Evolutionary conservation across 1,140 invertebrate genomes (phyloP), one percentile per base, ranked within the genome.

Genomic region (Ruditapes philippinarum): DNA sequence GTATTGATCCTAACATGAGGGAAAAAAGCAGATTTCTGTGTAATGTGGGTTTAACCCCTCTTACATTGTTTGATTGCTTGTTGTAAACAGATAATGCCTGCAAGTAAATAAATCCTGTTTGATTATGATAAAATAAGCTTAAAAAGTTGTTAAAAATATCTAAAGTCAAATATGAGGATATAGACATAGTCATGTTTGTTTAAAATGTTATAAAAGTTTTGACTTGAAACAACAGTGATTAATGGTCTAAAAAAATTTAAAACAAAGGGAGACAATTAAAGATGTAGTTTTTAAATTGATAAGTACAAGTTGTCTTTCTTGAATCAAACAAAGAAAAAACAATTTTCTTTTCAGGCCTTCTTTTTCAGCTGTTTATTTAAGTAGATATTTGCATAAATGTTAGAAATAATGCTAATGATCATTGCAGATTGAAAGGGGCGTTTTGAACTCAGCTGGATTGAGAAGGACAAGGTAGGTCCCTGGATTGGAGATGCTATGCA

Each of bases 401-500:
- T 68, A 60, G 74, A 45, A 79, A 78, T 88, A 88, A 88, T 80
- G 62, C 57, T 68, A 54, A 79, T 79, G 65, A 88, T 78, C 42
- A 76, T 89, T 89, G 87, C 87, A 89, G 87, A 89, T 89, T 82
- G 87, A 70, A 70, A 89, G 51, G 51, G 70, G 79, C 25, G 33
- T 74, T 60, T 82, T 89, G 62, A 76, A 73, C 80, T 89, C 51
- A 28, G 36, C 62, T 31, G 68, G 87, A 76, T 33, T 45, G 40
- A 49, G 40, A 28, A 17, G 51, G 70, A 57, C 36, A 89, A 89
- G 87, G 87, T 89, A 89, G 87, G 87, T 89, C 49, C 25, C 22
- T 45, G 79, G 87, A 89, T 89, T 89, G 87, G 87, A 89, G 87
- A 83, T 89, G 78, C 57, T 31, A 45, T 74, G 80, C 87, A 89